Evolutionary conservation across 2,888 invertebrate species (phyloP).

Genomic region (Stenolophus ochropezus): DNA sequence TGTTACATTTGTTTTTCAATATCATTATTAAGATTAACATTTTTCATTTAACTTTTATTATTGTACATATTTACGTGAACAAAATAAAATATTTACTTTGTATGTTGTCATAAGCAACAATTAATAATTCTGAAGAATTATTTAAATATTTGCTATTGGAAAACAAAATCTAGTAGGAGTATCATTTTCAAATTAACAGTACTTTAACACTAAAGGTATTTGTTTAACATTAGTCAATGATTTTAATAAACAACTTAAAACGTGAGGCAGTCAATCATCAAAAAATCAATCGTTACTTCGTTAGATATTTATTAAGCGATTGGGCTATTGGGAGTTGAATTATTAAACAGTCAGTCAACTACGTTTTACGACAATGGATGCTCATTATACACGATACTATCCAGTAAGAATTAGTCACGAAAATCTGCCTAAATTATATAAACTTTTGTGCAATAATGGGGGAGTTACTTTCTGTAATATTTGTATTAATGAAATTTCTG

Average conservation of each 20-base stretch:
- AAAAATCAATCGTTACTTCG: constrained; percentile 43
- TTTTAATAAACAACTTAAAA: constrained; percentile 33
- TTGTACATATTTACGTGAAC: no score
- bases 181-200: constrained; percentile 37
- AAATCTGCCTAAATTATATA: no score
- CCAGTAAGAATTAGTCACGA: not conserved
- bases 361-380: constrained; percentile 28
- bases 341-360: constrained; percentile 38
- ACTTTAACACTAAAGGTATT: constrained; percentile 28
- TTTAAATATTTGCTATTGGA: constrained; percentile 34
- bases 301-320: constrained; percentile 52
- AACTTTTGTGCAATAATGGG: no score
- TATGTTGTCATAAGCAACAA: not conserved
- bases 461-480: no score
- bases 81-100: not conserved
- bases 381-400: constrained; percentile 32
- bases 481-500: no score
- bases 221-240: constrained; percentile 23
- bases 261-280: constrained; percentile 3
- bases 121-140: not conserved
- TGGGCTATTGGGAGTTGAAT: constrained; percentile 33
- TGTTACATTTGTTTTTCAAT: not conserved
- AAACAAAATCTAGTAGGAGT: constrained; percentile 21
- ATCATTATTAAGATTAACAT: no score
- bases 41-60: no score